Base-by-base conservation (phyloP, 2,797 vertebrate genomes). In the Mormyrus hasselquistii region DNA sequence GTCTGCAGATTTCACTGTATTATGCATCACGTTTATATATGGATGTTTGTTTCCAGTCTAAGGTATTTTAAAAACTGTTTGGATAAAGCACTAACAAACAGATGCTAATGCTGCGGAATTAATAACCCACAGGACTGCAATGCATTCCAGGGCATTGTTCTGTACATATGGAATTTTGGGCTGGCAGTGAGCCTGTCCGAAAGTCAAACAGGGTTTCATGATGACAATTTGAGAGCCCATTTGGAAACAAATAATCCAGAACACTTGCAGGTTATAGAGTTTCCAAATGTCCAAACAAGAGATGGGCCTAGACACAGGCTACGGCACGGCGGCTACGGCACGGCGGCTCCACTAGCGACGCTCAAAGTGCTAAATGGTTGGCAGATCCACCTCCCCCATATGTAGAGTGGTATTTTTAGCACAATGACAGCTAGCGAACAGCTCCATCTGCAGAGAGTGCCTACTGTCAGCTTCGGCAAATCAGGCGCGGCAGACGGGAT, bases 381-480 rank as follows among this genome's bases (percentile, higher is more conserved):
- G 50, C 83, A 86, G 47, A 86, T 52, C 25, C n/a, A 49, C 50
- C 49, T 44, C 49, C 83, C 49, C 50, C 22, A 29, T 86, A 86
- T 86, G 83, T 2, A 52, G 47, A 52, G 49, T 6, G 25, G 47
- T 86, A 86, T 53, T 86, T 53, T 52, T 86, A 86, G 83, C 47
- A 86, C 19, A 12, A 69, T 44, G 55, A 73, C 59, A 88, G 34
- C 57, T 25, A 88, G 34, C 38, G 8, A n/a, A 65, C 57, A 87
- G 41, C 34, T 44, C 53, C 29, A 87, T 59, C 62, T 62, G 55
- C 57, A 88, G 22, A 85, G 44, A 52, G 83, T 25, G 44, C 47
- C n/a, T 85, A 85, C 83, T 85, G 83, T 85, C 49, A 85, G 83
- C 83, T 47, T 4, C 73, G 2, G 73, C 73, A n/a, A 79, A 47